Conservation (phyloP, 1,140 invertebrate species). For the Ceratina calcarata region DNA sequence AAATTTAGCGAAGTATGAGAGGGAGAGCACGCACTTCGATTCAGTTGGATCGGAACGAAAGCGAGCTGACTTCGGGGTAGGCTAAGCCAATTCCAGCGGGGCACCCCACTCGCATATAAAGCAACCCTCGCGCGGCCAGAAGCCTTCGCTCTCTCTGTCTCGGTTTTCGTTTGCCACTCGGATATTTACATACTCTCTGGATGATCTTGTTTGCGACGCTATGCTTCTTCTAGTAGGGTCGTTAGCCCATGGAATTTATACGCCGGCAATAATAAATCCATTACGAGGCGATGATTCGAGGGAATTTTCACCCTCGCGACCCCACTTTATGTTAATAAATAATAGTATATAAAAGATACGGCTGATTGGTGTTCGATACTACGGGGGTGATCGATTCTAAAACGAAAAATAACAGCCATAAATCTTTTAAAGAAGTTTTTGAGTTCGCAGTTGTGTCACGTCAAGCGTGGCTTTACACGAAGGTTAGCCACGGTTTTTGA, state of each 20-base stretch:
- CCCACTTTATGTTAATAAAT: too few relatives aligned
- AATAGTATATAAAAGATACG: not conserved
- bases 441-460: constrained; percentile 61
- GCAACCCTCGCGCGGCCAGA: constrained; percentile 67
- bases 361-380: not conserved
- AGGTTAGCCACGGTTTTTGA: constrained; percentile 76
- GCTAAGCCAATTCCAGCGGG: constrained; percentile 71
- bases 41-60: constrained; percentile 66
- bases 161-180: constrained; percentile 60
- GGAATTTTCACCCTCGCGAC: constrained; percentile 14
- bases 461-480: constrained; percentile 70
- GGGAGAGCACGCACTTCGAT: constrained; percentile 62
- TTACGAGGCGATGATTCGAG: constrained; percentile 70
- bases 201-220: constrained; percentile 79
- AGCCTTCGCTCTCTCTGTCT: constrained; percentile 64
- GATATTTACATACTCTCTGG: constrained; percentile 79
- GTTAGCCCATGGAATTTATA: constrained; percentile 79
- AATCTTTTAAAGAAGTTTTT: constrained; percentile 74
- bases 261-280: constrained; percentile 80
- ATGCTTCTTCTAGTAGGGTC: constrained; percentile 79
- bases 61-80: constrained; percentile 70
- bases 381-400: constrained; percentile 28
- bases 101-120: constrained; percentile 73
- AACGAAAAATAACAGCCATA: constrained; percentile 64
- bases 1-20: constrained; percentile 54